Percentiles rank a stretch among this genome's conserved stretches.
Conservation (phyloP, 1,140 invertebrate genomes). For the Platyura marginata region DNA sequence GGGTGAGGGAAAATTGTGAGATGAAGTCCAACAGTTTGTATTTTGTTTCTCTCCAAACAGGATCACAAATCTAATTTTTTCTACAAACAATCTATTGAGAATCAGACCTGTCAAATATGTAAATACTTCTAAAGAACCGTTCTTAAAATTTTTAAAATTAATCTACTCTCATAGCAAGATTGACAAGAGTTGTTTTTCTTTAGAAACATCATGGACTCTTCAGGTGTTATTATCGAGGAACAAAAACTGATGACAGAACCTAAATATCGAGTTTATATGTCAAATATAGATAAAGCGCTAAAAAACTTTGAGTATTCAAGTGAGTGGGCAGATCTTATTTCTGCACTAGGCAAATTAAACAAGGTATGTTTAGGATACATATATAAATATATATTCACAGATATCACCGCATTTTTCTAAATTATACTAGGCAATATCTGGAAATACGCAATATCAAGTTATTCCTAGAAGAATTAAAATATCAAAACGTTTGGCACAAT, state of each 20-base stretch:
- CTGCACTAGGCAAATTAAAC: slow-evolving; percentile 78
- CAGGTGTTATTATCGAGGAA: slow-evolving; percentile 32
- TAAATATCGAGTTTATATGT: slow-evolving; percentile 62
- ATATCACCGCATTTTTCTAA: slow-evolving; percentile 3
- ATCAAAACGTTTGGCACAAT: slow-evolving; percentile 84
- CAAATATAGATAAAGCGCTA: slow-evolving; percentile 71
- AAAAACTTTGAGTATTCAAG: slow-evolving; percentile 87
- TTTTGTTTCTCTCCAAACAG: no score
- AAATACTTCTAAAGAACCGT: no score
- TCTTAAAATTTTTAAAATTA: no score
- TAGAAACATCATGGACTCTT: slow-evolving; percentile 20
- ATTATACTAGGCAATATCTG: slow-evolving; percentile 43
- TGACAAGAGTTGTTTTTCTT: no score
- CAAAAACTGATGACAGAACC: slow-evolving; percentile 55
- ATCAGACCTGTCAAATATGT: no score
- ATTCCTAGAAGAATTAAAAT: slow-evolving; percentile 82
- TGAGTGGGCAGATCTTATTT: slow-evolving; percentile 92
- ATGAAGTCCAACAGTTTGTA: no score
- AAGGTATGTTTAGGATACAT: slow-evolving; percentile 38
- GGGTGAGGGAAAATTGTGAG: no score
- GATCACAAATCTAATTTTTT: no score
- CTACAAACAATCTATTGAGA: no score
- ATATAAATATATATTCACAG: background rate
- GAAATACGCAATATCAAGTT: slow-evolving; percentile 68
- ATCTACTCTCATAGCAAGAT: no score